Percentiles rank a stretch among this genome's conserved stretches.
Conservation (phyloP, 2,113 vertebrate species). For the Passer montanus region DNA sequence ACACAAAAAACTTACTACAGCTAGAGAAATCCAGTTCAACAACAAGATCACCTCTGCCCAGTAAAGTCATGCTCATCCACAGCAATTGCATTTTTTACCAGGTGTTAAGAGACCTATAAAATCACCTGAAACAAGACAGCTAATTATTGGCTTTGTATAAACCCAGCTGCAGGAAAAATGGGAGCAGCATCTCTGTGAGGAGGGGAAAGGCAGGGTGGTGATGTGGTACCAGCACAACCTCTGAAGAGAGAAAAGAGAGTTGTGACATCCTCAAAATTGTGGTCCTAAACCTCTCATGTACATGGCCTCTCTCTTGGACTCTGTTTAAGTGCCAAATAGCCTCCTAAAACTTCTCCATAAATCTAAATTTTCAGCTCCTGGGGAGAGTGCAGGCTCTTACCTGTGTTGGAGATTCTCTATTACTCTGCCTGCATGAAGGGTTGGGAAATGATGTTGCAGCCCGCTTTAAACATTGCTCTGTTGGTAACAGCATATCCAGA, state of each 20-base stretch:
- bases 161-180: background rate
- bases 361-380: background rate
- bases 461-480: background rate
- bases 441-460: background rate
- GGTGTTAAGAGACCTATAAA: background rate
- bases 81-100: background rate
- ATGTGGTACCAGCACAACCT: background rate
- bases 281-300: background rate
- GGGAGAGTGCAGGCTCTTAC: background rate
- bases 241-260: background rate
- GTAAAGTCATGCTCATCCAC: background rate
- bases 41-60: background rate
- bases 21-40: background rate
- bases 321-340: background rate
- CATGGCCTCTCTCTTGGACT: background rate
- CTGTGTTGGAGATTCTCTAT: background rate
- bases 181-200: background rate
- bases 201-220: background rate
- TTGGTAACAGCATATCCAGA: background rate
- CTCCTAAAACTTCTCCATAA: background rate
- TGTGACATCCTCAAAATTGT: background rate
- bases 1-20: background rate
- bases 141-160: background rate
- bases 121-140: background rate
- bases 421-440: background rate